phyloP scores from a whole-genome alignment of 2,888 invertebrate species.

The Hololepta plana region DNA sequence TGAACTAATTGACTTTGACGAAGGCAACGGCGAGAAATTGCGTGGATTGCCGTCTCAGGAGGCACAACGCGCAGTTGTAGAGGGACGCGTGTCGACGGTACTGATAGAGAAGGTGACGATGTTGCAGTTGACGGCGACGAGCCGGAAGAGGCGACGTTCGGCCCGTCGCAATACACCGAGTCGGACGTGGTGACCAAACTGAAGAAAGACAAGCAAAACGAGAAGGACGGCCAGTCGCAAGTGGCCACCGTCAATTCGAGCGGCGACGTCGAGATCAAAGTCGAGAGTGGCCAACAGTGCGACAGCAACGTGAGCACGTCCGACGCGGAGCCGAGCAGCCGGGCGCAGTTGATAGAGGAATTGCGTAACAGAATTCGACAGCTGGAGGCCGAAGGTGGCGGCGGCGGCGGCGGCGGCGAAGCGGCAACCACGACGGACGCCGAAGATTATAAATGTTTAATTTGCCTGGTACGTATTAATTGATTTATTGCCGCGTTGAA shows the following conservation, averaged over 20 bases:
- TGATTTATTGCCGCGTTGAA: too few species aligned
- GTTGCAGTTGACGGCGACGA: slow-evolving; percentile 28
- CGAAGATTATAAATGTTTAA: slow-evolving; percentile 50
- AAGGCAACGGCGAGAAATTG: too few species aligned
- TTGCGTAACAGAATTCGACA: slow-evolving; percentile 36
- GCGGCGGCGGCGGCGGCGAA: slow-evolving; percentile 22
- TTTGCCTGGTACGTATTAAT: slow-evolving; percentile 52
- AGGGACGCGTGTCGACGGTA: too few species aligned
- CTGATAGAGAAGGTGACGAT: slow-evolving; percentile 25
- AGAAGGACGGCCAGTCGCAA: slow-evolving; percentile 14
- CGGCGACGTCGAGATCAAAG: slow-evolving; percentile 25
- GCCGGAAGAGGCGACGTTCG: slow-evolving; percentile 22
- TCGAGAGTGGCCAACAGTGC: slow-evolving; percentile 22
- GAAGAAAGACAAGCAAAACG: slow-evolving; percentile 13
- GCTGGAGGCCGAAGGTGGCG: slow-evolving; percentile 30
- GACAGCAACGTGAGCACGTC: slow-evolving; percentile 30
- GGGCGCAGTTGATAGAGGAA: slow-evolving; percentile 34
- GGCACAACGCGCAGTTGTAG: slow-evolving; percentile 19
- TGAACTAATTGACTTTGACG: too few species aligned
- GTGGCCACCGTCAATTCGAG: slow-evolving; percentile 27
- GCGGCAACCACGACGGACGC: slow-evolving; percentile 21
- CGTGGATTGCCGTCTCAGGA: too few species aligned
- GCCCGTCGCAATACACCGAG: slow-evolving; percentile 26
- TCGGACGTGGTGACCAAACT: slow-evolving; percentile 21
- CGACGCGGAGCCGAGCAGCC: slow-evolving; percentile 27